phyloP scores from a whole-genome alignment of 1,140 invertebrate genomes.

The Centruroides sculpturatus region DNA sequence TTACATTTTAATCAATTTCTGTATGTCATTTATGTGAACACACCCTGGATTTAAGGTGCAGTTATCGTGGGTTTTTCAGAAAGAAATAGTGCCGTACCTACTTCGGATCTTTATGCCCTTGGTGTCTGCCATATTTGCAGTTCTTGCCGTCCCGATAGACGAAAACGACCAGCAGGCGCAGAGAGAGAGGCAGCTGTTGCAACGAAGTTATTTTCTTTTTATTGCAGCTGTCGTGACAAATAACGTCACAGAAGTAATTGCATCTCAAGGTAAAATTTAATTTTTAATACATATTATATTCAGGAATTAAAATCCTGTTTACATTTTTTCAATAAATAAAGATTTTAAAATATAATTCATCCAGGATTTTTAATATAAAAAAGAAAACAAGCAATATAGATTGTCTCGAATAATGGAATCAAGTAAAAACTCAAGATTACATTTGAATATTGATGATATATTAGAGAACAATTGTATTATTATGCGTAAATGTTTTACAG shows the following conservation, averaged over 20 bases:
- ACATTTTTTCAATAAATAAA: not conserved
- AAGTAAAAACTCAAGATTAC: no score
- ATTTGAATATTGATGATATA: no score
- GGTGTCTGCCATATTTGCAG: conserved; percentile 35
- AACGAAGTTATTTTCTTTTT: conserved; percentile 39
- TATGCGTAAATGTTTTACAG: no score
- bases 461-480: no score
- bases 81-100: conserved; percentile 38
- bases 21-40: no score
- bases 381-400: no score
- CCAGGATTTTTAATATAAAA: no score
- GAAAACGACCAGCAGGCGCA: conserved; percentile 35
- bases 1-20: no score
- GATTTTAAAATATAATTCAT: not conserved
- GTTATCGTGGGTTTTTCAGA: conserved; percentile 27
- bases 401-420: no score
- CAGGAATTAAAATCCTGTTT: not conserved
- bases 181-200: conserved; percentile 35
- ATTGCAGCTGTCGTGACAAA: conserved; percentile 36
- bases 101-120: conserved; percentile 39
- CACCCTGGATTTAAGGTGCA: no score
- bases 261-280: conserved; percentile 29
- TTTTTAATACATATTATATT: not conserved
- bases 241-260: conserved; percentile 35
- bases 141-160: conserved; percentile 32